These are phyloP conservation scores for Cololabis saira DNA, from an alignment of 2,113 vertebrate species.

Conservation along the genomic window DNA sequence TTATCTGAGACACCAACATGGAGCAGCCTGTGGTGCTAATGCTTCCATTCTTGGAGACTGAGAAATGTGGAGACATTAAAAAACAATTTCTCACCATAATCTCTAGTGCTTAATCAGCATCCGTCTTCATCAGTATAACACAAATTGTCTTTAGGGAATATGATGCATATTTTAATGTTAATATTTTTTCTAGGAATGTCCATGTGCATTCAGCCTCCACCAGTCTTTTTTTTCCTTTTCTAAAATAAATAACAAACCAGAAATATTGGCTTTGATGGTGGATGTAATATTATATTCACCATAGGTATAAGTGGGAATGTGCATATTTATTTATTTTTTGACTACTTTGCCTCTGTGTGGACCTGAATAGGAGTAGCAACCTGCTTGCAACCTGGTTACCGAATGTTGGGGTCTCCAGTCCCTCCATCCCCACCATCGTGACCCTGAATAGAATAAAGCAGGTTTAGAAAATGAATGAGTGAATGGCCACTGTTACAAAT, in stretches of 20 bases:
- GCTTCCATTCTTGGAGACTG: slow-evolving; percentile 61
- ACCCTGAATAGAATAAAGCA: too few species aligned
- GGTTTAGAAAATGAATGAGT: not conserved
- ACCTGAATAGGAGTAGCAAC: too few species aligned
- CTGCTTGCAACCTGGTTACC: too few species aligned
- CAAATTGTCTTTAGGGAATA: slow-evolving; percentile 43
- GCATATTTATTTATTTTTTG: slow-evolving; percentile 18
- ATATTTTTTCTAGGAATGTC: slow-evolving; percentile 18
- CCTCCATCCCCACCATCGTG: too few species aligned
- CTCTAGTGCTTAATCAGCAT: slow-evolving; percentile 45
- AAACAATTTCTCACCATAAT: slow-evolving; percentile 48
- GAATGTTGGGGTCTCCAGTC: too few species aligned
- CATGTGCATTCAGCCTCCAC: not conserved
- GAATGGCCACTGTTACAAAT: slow-evolving; percentile 16
- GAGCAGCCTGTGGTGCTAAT: slow-evolving; percentile 65
- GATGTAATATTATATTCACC: too few species aligned
- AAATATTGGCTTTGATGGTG: too few species aligned
- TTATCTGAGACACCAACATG: slow-evolving; percentile 59
- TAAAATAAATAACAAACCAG: too few species aligned
- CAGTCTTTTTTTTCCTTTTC: too few species aligned
- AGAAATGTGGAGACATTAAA: slow-evolving; percentile 64
- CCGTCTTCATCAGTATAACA: slow-evolving; percentile 42
- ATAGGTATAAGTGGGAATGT: not conserved
- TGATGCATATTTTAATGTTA: slow-evolving; percentile 49
- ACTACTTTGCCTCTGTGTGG: too few species aligned